Percentiles rank a stretch among this genome's conserved stretches.
Conservation (phyloP, 1,140 invertebrate species). For the Phymorhynchus buccinoides region DNA sequence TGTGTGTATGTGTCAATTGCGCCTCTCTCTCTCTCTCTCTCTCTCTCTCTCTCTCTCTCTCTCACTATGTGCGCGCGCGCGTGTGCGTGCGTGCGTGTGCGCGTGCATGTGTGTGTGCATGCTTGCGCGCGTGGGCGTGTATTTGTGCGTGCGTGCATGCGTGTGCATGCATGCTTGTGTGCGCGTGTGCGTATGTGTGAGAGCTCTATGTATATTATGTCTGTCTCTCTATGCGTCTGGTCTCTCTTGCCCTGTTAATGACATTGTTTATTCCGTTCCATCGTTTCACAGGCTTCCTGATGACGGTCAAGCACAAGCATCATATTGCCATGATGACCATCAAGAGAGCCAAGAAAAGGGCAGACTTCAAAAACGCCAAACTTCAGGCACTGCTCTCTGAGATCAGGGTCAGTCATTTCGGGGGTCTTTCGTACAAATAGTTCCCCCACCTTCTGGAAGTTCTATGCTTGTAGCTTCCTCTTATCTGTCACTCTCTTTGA, state of each 20-base stretch:
- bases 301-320: conserved; percentile 63
- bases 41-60: conserved; percentile 19
- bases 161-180: background rate
- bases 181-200: conserved; percentile 2
- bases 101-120: background rate
- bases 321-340: conserved; percentile 61
- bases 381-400: conserved; percentile 56
- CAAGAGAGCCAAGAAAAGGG: conserved; percentile 58
- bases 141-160: background rate
- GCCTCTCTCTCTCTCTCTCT: background rate
- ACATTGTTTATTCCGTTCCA: too few relatives aligned
- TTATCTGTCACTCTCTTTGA: too few relatives aligned
- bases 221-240: background rate
- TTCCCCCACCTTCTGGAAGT: too few relatives aligned
- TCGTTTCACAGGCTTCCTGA: conserved; percentile 55
- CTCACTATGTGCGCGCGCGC: background rate
- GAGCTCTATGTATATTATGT: too few relatives aligned
- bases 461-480: too few relatives aligned
- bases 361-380: conserved; percentile 55
- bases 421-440: too few relatives aligned
- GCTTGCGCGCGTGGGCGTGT: background rate
- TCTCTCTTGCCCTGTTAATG: too few relatives aligned
- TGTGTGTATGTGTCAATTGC: background rate
- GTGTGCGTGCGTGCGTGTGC: background rate
- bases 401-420: conserved; percentile 57